These are phyloP conservation scores for Brachyopa scutellaris DNA, from an alignment of 2,888 invertebrate genomes.

Conservation along the genomic window DNA sequence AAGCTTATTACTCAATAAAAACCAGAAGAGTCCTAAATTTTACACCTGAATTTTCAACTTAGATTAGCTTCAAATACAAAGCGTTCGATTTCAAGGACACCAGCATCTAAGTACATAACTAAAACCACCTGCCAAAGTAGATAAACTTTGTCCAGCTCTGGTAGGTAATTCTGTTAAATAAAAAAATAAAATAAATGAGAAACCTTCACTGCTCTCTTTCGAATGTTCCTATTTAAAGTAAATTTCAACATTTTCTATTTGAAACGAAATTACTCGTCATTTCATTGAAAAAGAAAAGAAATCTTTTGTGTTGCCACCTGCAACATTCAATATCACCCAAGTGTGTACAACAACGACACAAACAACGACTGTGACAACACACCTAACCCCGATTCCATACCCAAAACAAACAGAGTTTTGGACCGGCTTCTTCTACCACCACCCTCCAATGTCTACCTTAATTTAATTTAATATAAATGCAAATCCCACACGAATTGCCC, in stretches of 20 bases:
- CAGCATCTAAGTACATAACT: too few species aligned
- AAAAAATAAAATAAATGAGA: too few species aligned
- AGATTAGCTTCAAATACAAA: too few species aligned
- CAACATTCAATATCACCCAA: not conserved
- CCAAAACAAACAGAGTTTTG: not conserved
- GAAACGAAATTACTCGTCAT: conserved; percentile 1
- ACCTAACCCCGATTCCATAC: conserved; percentile 1
- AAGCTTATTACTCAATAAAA: too few species aligned
- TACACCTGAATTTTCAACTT: too few species aligned
- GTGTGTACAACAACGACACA: not conserved
- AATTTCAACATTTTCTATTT: not conserved
- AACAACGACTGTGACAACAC: not conserved
- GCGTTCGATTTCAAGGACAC: too few species aligned
- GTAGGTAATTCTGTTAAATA: too few species aligned
- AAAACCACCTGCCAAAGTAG: too few species aligned
- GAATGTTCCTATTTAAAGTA: not conserved
- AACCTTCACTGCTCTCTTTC: too few species aligned
- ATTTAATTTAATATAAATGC: conserved; percentile 69
- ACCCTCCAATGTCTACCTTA: conserved; percentile 21
- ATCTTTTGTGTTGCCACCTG: conserved; percentile 1
- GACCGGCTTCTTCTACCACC: not conserved
- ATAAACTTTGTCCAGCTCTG: too few species aligned
- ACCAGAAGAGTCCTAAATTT: too few species aligned
- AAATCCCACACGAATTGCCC: conserved; percentile 47
- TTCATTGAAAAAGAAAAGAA: not conserved